Evolutionary conservation across 2,113 vertebrate species (phyloP).

Genomic region (Candoia aspera): DNA sequence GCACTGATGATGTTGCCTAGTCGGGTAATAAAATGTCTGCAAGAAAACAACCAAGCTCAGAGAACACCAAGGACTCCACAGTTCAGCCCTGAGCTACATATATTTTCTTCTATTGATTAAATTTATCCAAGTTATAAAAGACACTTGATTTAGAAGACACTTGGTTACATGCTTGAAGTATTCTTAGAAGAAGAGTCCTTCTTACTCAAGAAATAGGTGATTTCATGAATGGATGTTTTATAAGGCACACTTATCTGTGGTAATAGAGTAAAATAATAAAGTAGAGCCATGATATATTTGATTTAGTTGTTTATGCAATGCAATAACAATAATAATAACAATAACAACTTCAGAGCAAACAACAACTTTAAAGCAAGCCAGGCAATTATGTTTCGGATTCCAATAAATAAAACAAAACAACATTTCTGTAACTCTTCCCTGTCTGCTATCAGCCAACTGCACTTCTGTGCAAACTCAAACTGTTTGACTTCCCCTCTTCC

Average conservation of each 20-base stretch:
- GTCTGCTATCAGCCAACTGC: background rate
- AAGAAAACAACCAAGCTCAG: too few species aligned
- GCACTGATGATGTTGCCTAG: too few species aligned
- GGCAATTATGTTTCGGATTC: background rate
- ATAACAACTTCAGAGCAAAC: background rate
- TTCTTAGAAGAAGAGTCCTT: background rate
- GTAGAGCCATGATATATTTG: background rate
- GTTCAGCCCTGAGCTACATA: too few species aligned
- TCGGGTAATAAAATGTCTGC: too few species aligned
- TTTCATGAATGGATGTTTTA: background rate
- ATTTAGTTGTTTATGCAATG: background rate
- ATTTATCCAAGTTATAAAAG: too few species aligned
- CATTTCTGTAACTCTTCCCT: background rate
- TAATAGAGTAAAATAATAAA: background rate
- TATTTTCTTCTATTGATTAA: background rate
- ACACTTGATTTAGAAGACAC: background rate
- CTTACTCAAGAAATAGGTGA: fast-evolving
- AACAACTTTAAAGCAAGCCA: background rate
- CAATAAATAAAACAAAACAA: background rate
- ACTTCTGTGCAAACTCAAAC: background rate
- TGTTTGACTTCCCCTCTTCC: background rate
- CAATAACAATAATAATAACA: background rate
- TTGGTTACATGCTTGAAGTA: background rate
- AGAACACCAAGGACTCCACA: too few species aligned
- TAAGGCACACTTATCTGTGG: background rate